These are phyloP conservation scores for Megastigmus dorsalis DNA, from an alignment of 2,888 invertebrate genomes.

Conservation along the genomic window DNA sequence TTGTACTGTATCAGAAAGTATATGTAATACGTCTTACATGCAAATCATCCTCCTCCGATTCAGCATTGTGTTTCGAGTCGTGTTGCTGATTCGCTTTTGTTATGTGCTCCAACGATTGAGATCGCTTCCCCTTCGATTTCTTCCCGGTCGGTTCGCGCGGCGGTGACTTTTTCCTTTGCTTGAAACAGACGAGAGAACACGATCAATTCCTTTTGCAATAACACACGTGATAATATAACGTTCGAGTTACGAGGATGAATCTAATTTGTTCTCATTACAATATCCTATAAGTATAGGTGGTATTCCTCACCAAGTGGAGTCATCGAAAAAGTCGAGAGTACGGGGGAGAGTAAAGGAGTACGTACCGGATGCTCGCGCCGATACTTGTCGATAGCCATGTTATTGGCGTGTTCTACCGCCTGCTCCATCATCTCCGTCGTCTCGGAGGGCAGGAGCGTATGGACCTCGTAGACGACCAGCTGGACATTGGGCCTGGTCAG, in stretches of 20 bases:
- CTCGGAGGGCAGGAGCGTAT: slow-evolving; percentile 85
- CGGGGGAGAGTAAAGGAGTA: no score
- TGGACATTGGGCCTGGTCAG: slow-evolving; percentile 90
- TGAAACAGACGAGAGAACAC: no score
- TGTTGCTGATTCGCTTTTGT: slow-evolving; percentile 43
- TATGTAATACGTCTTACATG: no score
- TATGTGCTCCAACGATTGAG: slow-evolving; percentile 50
- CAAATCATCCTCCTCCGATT: slow-evolving; percentile 58
- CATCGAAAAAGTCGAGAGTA: no score
- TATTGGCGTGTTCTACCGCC: slow-evolving; percentile 83
- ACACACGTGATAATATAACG: no score
- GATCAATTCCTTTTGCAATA: no score
- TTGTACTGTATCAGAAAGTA: no score
- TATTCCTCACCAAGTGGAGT: no score
- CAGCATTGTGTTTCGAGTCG: slow-evolving; percentile 52
- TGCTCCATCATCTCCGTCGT: slow-evolving; percentile 84
- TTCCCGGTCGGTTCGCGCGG: background rate
- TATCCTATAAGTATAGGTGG: no score
- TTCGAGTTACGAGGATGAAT: no score
- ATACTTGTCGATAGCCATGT: slow-evolving; percentile 82
- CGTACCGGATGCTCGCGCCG: slow-evolving; percentile 72
- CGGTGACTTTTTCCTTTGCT: slow-evolving; percentile 56
- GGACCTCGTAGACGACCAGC: slow-evolving; percentile 87
- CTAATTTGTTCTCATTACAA: no score
- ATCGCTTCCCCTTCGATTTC: slow-evolving; percentile 46